Evolutionary conservation across 1,140 invertebrate species (phyloP).

Genomic region (Hycleus cichorii): DNA sequence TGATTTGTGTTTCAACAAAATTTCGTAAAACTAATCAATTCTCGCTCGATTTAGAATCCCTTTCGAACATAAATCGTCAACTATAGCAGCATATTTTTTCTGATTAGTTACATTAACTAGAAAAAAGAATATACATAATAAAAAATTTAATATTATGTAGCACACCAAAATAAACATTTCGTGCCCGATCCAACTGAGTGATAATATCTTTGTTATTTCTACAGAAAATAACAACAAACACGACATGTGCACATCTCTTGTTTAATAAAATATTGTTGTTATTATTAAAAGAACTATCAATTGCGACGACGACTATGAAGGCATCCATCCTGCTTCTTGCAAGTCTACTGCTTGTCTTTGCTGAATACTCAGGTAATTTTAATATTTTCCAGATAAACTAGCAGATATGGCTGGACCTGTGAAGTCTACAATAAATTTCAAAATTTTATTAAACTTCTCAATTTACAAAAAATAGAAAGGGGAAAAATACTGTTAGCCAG

Average conservation of each 20-base stretch:
- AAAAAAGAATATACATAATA: too few relatives aligned
- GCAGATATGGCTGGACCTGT: too few relatives aligned
- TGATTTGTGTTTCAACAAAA: too few relatives aligned
- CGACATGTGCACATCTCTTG: conserved; percentile 18
- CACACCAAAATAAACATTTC: conserved; percentile 13
- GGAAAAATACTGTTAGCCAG: too few relatives aligned
- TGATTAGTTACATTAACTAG: too few relatives aligned
- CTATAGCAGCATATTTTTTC: too few relatives aligned
- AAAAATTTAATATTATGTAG: background rate
- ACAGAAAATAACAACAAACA: conserved; percentile 11
- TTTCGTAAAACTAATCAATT: too few relatives aligned
- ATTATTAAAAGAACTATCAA: conserved; percentile 12
- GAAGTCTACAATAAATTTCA: too few relatives aligned
- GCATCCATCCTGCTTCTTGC: conserved; percentile 1
- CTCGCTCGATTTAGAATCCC: too few relatives aligned
- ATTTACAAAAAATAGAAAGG: too few relatives aligned
- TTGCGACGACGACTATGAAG: conserved; percentile 7
- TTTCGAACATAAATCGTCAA: too few relatives aligned
- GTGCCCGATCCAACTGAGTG: conserved; percentile 7
- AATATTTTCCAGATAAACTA: background rate
- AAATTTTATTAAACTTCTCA: too few relatives aligned
- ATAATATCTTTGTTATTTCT: conserved; percentile 20
- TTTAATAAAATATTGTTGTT: conserved; percentile 14
- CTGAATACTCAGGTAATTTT: conserved; percentile 11
- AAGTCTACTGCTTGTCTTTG: conserved; percentile 4